A percentile compares a stretch with the other conserved stretches of the same genome.
phyloP scores from a whole-genome alignment of 2,888 invertebrate species.

The Rhogogaster chlorosoma region DNA sequence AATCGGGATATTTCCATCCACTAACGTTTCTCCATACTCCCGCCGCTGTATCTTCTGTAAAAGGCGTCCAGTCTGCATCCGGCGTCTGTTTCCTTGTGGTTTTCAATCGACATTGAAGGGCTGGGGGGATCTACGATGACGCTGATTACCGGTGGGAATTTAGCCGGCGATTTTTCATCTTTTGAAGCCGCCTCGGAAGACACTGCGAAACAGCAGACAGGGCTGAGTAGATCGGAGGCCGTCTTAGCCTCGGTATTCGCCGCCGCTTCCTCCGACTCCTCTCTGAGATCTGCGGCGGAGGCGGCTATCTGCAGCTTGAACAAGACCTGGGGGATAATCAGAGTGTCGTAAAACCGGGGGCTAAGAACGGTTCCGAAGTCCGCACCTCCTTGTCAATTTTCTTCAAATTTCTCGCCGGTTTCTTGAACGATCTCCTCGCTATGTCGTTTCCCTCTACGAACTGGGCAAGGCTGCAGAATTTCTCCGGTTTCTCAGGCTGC shows the following conservation, averaged over 20 bases:
- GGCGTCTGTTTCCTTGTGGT: slow-evolving; percentile 65
- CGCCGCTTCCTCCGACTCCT: not conserved
- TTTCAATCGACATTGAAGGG: slow-evolving; percentile 74
- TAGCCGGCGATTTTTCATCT: slow-evolving; percentile 63
- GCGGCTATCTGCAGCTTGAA: slow-evolving; percentile 45
- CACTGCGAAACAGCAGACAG: slow-evolving; percentile 69
- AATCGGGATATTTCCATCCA: slow-evolving; percentile 26
- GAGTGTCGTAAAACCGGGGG: not conserved
- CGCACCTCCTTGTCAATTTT: slow-evolving; percentile 48
- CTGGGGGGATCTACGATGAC: slow-evolving; percentile 77
- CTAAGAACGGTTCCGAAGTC: not conserved
- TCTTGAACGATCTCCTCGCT: slow-evolving; percentile 87
- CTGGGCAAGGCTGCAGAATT: slow-evolving; percentile 89
- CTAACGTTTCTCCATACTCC: slow-evolving; percentile 77
- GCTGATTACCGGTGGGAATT: slow-evolving; percentile 74
- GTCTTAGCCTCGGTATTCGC: slow-evolving; percentile 56
- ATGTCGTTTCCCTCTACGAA: slow-evolving; percentile 92
- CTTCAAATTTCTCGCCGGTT: slow-evolving; percentile 60
- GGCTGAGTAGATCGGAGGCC: slow-evolving; percentile 64
- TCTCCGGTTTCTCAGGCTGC: slow-evolving; percentile 80
- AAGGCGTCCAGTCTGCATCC: slow-evolving; percentile 62
- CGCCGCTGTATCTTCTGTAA: slow-evolving; percentile 71
- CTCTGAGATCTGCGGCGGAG: slow-evolving; percentile 55
- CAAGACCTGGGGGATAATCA: slow-evolving; percentile 53
- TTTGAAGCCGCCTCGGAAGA: slow-evolving; percentile 63